These are phyloP conservation scores for Acanthopagrus latus DNA, from an alignment of 2,797 vertebrate species.

Conservation along the genomic window DNA sequence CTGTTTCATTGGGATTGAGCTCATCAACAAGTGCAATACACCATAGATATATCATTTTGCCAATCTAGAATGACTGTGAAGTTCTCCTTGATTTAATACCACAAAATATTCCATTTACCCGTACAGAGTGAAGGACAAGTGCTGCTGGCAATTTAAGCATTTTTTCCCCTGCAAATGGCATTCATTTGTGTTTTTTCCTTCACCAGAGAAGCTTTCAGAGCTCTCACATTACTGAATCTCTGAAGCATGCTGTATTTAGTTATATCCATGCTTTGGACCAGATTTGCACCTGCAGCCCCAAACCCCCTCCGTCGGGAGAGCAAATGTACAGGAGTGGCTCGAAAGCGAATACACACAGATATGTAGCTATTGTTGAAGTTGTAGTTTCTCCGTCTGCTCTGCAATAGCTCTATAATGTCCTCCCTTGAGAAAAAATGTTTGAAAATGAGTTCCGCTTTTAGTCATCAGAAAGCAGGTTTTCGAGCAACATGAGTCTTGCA, in stretches of 20 bases:
- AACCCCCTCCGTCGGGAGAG: constrained; percentile 6
- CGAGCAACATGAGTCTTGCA: neutral
- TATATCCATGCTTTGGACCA: constrained; percentile 45
- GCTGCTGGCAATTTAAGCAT: constrained; percentile 56
- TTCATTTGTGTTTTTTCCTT: constrained; percentile 44
- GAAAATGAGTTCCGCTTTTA: constrained; percentile 29
- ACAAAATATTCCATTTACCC: constrained; percentile 62
- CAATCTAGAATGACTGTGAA: constrained; percentile 43
- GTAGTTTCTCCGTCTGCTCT: constrained; percentile 41
- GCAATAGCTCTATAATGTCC: constrained; percentile 11
- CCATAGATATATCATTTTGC: constrained; percentile 55
- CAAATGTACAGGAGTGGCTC: constrained; percentile 27
- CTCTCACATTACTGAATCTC: constrained; percentile 55
- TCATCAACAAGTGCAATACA: constrained; percentile 49
- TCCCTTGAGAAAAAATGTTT: constrained; percentile 19
- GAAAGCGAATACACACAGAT: constrained; percentile 32
- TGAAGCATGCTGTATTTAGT: constrained; percentile 41
- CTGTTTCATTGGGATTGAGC: constrained; percentile 62
- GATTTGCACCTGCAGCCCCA: constrained; percentile 44
- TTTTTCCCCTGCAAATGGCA: constrained; percentile 39
- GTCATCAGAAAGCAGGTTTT: constrained; percentile 36
- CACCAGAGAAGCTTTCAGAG: constrained; percentile 36
- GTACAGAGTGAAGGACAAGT: constrained; percentile 54
- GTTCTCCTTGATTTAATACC: constrained; percentile 59
- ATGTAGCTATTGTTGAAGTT: constrained; percentile 46